These are phyloP conservation scores for Phyllotreta striolata DNA, from an alignment of 2,888 invertebrate species.

Conservation along the genomic window DNA sequence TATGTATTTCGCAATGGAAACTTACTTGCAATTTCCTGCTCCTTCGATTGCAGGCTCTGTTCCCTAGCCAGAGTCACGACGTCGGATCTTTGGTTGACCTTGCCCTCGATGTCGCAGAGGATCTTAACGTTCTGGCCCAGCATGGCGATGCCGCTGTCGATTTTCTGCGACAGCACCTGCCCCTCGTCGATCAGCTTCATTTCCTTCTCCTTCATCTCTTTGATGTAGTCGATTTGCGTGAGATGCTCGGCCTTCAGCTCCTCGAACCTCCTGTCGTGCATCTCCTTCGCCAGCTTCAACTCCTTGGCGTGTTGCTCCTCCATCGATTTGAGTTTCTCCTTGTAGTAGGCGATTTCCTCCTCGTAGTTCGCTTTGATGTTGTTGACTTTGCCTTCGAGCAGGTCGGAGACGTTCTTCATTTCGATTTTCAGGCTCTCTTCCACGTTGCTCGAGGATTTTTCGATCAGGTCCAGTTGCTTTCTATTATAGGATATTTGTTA, in stretches of 20 bases:
- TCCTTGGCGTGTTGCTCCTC: slow-evolving; percentile 54
- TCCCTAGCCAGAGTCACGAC: slow-evolving; percentile 62
- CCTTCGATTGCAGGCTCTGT: slow-evolving; percentile 64
- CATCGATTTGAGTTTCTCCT: slow-evolving; percentile 53
- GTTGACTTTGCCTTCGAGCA: slow-evolving; percentile 64
- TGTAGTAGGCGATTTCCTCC: slow-evolving; percentile 52
- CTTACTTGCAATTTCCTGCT: slow-evolving; percentile 66
- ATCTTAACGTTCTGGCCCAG: slow-evolving; percentile 63
- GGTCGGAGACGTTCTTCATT: slow-evolving; percentile 63
- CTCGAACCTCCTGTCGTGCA: slow-evolving; percentile 63
- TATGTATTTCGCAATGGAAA: slow-evolving; percentile 11
- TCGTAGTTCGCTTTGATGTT: slow-evolving; percentile 49
- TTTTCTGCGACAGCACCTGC: slow-evolving; percentile 63
- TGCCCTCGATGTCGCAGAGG: slow-evolving; percentile 63
- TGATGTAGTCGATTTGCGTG: slow-evolving; percentile 67
- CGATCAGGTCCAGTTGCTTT: slow-evolving; percentile 67
- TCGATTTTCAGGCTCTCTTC: slow-evolving; percentile 70
- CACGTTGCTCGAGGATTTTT: slow-evolving; percentile 65
- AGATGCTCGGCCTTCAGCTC: slow-evolving; percentile 64
- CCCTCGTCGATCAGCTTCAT: slow-evolving; percentile 64
- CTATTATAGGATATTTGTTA: slow-evolving; percentile 51
- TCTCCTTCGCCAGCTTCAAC: slow-evolving; percentile 64
- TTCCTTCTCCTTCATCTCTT: slow-evolving; percentile 66
- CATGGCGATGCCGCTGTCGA: slow-evolving; percentile 63
- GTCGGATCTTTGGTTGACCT: slow-evolving; percentile 62